Percentiles rank a stretch among this genome's conserved stretches.
phyloP scores from a whole-genome alignment of 2,888 invertebrate genomes.

The Apomyelois bistriatella region DNA sequence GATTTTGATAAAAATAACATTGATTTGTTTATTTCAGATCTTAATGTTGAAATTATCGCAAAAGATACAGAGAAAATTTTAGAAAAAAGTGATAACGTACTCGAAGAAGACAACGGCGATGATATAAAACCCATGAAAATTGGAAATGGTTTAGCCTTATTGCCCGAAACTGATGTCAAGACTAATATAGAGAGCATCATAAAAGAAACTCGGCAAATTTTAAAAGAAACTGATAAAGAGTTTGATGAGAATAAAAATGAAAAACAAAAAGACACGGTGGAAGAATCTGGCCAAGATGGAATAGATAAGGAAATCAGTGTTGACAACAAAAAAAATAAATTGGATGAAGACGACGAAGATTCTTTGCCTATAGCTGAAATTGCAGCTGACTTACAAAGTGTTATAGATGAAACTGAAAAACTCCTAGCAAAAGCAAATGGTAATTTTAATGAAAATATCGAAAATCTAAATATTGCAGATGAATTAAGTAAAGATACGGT shows the following conservation, averaged over 20 bases:
- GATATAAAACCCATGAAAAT: conserved; percentile 12
- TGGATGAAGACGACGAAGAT: no score
- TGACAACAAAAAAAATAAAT: no score
- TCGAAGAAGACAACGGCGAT: conserved; percentile 5
- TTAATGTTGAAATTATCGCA: background rate
- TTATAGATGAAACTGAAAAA: conserved; percentile 17
- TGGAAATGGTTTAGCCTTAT: background rate
- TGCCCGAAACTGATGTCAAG: background rate
- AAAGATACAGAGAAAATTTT: background rate
- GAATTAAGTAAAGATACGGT: conserved; percentile 13
- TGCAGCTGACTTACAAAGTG: no score
- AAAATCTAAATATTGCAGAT: no score
- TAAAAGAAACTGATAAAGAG: conserved; percentile 18
- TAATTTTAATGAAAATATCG: no score
- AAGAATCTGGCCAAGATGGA: background rate
- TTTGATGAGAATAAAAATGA: conserved; percentile 13
- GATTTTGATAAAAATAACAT: background rate
- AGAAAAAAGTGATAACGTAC: conserved; percentile 11
- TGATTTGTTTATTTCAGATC: background rate
- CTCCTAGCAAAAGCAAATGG: background rate
- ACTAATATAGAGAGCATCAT: background rate
- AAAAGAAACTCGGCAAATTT: background rate
- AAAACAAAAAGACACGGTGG: conserved; percentile 14
- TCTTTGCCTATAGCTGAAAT: no score
- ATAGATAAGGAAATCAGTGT: no score